A percentile compares a stretch with the other conserved stretches of the same genome.
Evolutionary conservation across 1,140 invertebrate genomes (phyloP).

Genomic region (Procambarus clarkii): DNA sequence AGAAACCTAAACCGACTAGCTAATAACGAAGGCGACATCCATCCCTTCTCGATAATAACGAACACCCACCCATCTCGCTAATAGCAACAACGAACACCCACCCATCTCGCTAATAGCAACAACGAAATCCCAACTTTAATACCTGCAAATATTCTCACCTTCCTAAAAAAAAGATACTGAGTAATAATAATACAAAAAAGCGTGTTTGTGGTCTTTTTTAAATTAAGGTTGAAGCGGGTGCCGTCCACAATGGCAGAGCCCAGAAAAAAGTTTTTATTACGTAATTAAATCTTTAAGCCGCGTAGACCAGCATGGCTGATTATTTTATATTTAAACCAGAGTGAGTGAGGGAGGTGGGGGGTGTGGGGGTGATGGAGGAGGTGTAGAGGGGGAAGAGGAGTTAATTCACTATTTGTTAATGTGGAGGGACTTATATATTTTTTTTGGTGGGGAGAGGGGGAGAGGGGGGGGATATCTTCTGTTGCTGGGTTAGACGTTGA

Average conservation of each 20-base stretch:
- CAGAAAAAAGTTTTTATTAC: neutral
- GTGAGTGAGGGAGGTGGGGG: neutral
- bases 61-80: too few relatives aligned
- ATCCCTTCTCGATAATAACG: too few relatives aligned
- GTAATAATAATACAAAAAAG: neutral
- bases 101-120: too few relatives aligned
- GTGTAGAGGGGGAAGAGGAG: neutral
- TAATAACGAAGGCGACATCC: too few relatives aligned
- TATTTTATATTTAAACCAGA: neutral
- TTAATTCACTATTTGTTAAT: neutral
- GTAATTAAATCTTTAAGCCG: slow-evolving; percentile 3
- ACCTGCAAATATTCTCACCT: too few relatives aligned
- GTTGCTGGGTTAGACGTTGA: too few relatives aligned
- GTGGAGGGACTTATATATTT: too few relatives aligned
- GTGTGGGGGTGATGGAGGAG: neutral
- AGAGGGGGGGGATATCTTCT: neutral
- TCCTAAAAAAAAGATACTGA: neutral
- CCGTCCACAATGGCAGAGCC: neutral
- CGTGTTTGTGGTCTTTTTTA: neutral
- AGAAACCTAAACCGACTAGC: too few relatives aligned
- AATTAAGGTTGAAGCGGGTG: neutral
- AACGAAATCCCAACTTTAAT: too few relatives aligned
- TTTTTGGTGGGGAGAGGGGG: neutral
- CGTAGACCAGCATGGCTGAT: neutral
- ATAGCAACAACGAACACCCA: too few relatives aligned